These are phyloP conservation scores for Drosophila kikkawai DNA, from an alignment of 1,140 invertebrate genomes.

Conservation along the genomic window DNA sequence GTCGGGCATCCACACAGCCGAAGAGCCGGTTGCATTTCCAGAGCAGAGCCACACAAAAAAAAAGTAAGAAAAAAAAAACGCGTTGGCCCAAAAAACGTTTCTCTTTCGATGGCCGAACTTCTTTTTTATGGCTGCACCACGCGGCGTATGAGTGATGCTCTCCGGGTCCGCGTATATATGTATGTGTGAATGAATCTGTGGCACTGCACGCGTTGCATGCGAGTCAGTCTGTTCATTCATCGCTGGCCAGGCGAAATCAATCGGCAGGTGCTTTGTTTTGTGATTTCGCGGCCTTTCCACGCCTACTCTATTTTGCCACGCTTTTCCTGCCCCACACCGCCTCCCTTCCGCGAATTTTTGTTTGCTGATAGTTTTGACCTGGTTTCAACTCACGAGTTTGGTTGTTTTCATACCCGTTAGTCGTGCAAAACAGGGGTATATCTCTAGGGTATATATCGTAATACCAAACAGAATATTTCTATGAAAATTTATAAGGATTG, in stretches of 20 bases:
- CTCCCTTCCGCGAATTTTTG: constrained; percentile 63
- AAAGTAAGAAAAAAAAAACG: constrained; percentile 1
- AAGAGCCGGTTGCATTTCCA: constrained; percentile 34
- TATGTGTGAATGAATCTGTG: constrained; percentile 44
- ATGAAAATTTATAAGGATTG: too few species aligned
- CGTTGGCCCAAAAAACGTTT: constrained; percentile 52
- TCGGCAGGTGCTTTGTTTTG: constrained; percentile 74
- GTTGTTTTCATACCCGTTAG: not conserved
- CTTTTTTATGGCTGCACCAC: constrained; percentile 53
- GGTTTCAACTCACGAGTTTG: constrained; percentile 48
- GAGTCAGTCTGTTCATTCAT: constrained; percentile 48
- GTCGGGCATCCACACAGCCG: constrained; percentile 16
- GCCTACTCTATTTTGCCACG: constrained; percentile 6
- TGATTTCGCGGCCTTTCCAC: constrained; percentile 45
- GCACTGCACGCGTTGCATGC: constrained; percentile 49
- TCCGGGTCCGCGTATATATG: constrained; percentile 6
- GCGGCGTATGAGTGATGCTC: constrained; percentile 75
- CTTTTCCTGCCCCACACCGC: not conserved
- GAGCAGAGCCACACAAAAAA: not conserved
- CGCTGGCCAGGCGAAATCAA: constrained; percentile 47
- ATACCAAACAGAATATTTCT: too few species aligned
- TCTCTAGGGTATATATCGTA: not conserved
- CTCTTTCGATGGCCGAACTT: constrained; percentile 49
- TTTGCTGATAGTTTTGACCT: constrained; percentile 81
- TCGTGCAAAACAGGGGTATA: not conserved